Evolutionary conservation across 2,797 vertebrate species (phyloP), one percentile per base, ranked within the genome.

Genomic region (Meda fulgida): DNA sequence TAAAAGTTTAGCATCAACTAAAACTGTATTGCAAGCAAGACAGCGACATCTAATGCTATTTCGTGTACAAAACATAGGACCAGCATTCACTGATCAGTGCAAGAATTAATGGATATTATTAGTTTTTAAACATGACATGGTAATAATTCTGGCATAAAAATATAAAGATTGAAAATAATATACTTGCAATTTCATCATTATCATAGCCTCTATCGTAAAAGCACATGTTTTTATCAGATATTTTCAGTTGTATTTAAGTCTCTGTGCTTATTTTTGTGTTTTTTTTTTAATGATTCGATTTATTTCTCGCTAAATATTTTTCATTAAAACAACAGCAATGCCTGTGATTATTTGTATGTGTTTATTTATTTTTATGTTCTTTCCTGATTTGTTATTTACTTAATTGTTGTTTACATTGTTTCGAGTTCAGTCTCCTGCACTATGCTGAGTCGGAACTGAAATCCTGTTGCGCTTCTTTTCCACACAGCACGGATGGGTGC

Each of bases 1-100:
- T 16, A 48, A 48, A 48, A 48, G 46, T 48, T 16, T 16, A 16
- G 4, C 5, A 7, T 14, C 5, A 51, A 51, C 21, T 43, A 46
- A 76, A 73, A 36, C 63, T 67, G n/a, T 29, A 36, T 38, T 83
- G 72, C n/a, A 40, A 77, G 72, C n/a, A 40, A 77, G 72, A 83
- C 34, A 77, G 81, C 65, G 81, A 77, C 81, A 67, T 67, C 81
- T 83, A 40, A 46, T 40, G 81, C 23, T 53, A 29, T 23, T 53
- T 53, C 8, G 21, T 26, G 13, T 36, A 53, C 34, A 46, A 72
- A 58, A 29, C 51, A 19, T n/a, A n/a, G n/a, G 9, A 70, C 72
- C 29, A 53, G 5, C 14, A 16, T 48, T 48, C 46, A 16, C 46
- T 16, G 14, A 16, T 48, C 5, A 48, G 46, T 48, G 14, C 72